Percentiles rank a stretch among this genome's conserved stretches.
Evolutionary conservation across 2,113 vertebrate genomes (phyloP).

Genomic region (Antigone vipio): DNA sequence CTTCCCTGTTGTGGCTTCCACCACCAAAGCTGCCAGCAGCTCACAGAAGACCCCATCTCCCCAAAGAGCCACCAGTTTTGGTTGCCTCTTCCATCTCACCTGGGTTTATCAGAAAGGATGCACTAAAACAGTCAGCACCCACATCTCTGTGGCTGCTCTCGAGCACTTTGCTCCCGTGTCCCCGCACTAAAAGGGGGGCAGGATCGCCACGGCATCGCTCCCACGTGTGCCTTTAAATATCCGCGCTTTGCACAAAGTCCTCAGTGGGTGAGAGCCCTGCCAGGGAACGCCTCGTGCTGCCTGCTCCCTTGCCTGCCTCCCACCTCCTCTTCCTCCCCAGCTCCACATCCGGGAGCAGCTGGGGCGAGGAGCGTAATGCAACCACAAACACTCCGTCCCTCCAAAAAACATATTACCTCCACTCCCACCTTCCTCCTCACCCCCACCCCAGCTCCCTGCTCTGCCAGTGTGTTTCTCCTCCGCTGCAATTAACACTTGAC

Average conservation of each 20-base stretch:
- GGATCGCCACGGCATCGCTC: neutral
- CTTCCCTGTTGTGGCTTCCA: neutral
- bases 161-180: rapidly evolving
- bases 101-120: neutral
- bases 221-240: neutral
- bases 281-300: slow-evolving; percentile 26
- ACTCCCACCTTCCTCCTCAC: slow-evolving; percentile 17
- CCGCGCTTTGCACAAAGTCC: neutral
- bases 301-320: slow-evolving; percentile 36
- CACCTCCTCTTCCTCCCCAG: slow-evolving; percentile 33
- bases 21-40: neutral
- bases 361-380: rapidly evolving
- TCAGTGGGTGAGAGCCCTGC: neutral
- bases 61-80: neutral
- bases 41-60: neutral
- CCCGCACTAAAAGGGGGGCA: rapidly evolving
- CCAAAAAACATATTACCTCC: slow-evolving; percentile 66
- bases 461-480: slow-evolving; percentile 69
- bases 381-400: neutral
- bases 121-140: neutral
- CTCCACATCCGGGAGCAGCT: neutral
- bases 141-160: neutral
- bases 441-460: slow-evolving; percentile 39
- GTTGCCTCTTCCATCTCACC: neutral
- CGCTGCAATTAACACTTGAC: neutral